Percentiles rank a stretch among this genome's conserved stretches.
Evolutionary conservation across 2,113 vertebrate genomes (phyloP).

Genomic region (Pteruthius melanotis): DNA sequence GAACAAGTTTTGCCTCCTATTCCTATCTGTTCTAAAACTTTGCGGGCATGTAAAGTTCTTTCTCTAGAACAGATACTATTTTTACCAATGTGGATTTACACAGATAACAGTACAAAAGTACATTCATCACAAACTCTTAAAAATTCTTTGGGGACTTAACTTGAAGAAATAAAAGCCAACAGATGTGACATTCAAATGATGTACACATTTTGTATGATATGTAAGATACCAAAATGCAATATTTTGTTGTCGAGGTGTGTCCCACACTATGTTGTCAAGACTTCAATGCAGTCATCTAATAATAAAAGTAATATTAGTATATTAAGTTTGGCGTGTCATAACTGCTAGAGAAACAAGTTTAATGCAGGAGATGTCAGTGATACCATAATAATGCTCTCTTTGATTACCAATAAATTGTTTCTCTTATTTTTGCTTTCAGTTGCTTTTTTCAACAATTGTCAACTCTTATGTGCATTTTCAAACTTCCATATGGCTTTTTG

Average conservation of each 20-base stretch:
- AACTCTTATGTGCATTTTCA: not conserved
- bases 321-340: slow-evolving; percentile 3
- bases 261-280: not conserved
- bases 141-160: not conserved
- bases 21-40: not conserved
- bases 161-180: not conserved
- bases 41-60: not conserved
- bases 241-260: not conserved
- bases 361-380: not conserved
- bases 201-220: not conserved
- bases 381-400: not conserved
- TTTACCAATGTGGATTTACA: not conserved
- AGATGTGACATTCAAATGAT: not conserved
- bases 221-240: not conserved
- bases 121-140: not conserved
- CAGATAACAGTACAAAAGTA: not conserved
- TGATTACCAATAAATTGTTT: slow-evolving; percentile 25
- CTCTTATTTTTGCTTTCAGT: not conserved
- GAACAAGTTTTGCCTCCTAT: slow-evolving; percentile 7
- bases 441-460: not conserved
- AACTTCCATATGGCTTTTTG: not conserved
- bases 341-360: not conserved
- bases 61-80: not conserved
- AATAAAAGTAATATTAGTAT: slow-evolving; percentile 18
- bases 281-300: not conserved